Evolutionary conservation across 2,888 invertebrate genomes (phyloP), one percentile per base, ranked within the genome.

Genomic region (Kuschelorhynchus macadamiae): DNA sequence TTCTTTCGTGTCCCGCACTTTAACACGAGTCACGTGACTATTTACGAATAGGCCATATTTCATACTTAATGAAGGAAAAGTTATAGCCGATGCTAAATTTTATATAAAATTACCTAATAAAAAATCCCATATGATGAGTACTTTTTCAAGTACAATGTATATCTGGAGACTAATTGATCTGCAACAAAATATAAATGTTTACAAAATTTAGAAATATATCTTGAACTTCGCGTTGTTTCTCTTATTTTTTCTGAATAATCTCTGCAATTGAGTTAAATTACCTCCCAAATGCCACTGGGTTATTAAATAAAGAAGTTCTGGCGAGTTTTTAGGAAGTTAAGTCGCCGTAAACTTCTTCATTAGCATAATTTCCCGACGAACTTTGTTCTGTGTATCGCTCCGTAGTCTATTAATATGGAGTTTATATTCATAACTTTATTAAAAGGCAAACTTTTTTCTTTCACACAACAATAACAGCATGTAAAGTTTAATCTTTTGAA

Each of bases 291-390:
- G 61, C 55, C 44, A 62, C 67, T 56, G 42, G 56, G 62, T 67
- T 61, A 67, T 67, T 62, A 57, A 62, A 67, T 62, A 50, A 67
- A 67, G 61, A 61, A 67, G 67, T 67, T 67, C 57, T 39, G 44
- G 33, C 18, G 46, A 56, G 56, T 67, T 67, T 67, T 67, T 62
- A 56, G 61, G 44, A 57, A 67, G 62, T 67, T 56, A 61, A 63
- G 52, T 57, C 52, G 46, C 59, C 62, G 68, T 52, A 68, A 68
- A 68, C 63, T 68, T 63, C 53, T 63, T 63, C 63, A 63, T 68
- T 63, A 59, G 50, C 63, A 68, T 63, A 68, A 68, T 63, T 68
- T 68, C 20, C 32, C 47, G 47, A 30, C 50, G 20, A 63, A 53
- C 39, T 53, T 57, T 39, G 44, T 21, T 46, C 56, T 62, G 62